Evolutionary conservation across 2,888 invertebrate genomes (phyloP), one percentile per base, ranked within the genome.

Genomic region (Drosophila subquinaria): DNA sequence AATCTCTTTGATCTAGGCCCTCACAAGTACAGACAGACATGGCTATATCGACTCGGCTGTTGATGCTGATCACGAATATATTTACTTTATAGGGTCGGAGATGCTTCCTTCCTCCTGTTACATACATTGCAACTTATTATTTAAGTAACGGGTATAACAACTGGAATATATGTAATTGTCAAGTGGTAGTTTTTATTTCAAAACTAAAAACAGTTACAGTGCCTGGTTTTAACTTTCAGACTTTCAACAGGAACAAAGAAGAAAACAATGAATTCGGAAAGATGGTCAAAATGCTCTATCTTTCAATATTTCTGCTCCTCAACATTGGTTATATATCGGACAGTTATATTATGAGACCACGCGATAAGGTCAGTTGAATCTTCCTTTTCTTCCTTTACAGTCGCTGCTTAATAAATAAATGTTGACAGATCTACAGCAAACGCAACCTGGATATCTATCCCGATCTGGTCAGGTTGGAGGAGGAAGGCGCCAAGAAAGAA

Each of bases 291-390:
- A 81, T 79, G 78, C 63, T 69, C 9, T 62, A 42, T 38, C 50
- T 70, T 36, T 65, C 40, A 23, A 33, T 74, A 50, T 62, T 81
- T 69, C 40, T 79, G 53, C 48, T 81, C 6, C 43, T 77, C 33
- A 74, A 61, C 38, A 48, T 68, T 13, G 40, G 13, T 15, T 56
- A 48, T 11, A 2, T 59, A 36, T 51, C 63, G 35, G 67, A 74
- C 15, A 17, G 65, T 48, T 61, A 55, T 35, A 13, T 64, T 9
- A 48, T 67, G 13, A 42, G 66, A 6, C 47, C 69, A n/a, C 73
- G 30, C n/a, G 62, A 72, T 8, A 76, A 73, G 69, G 81, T 80
- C 11, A 13, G 57, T 47, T 0, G 3, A 35, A 3, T 20, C 1
- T 1, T 2, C 0, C 3, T 36, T 20, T 0, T 23, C 9, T 3